phyloP scores from a whole-genome alignment of 2,113 vertebrate genomes.

The Macrotis lagotis region DNA sequence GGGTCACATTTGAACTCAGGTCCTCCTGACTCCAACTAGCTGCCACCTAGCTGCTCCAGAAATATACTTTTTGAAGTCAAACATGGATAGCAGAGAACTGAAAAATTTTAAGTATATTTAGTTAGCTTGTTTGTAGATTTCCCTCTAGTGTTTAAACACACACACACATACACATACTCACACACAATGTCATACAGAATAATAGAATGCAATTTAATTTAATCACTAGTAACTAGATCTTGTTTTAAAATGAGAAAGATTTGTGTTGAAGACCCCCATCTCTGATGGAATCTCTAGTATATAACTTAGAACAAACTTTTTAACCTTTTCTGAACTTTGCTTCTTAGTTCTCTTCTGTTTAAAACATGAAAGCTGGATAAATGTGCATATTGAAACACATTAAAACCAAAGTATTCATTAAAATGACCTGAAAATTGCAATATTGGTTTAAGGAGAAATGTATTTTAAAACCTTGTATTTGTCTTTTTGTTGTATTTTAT shows the following conservation, averaged over 20 bases:
- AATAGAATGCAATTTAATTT: slow-evolving; percentile 10
- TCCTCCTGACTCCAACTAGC: too few species aligned
- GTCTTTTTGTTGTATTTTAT: background rate
- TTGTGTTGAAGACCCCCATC: slow-evolving; percentile 29
- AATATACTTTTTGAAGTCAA: slow-evolving; percentile 54
- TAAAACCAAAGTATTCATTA: background rate
- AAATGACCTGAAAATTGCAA: background rate
- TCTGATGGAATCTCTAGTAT: slow-evolving; percentile 46
- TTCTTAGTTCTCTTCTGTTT: background rate
- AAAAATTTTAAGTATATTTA: slow-evolving; percentile 28
- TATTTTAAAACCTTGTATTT: background rate
- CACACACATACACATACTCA: background rate
- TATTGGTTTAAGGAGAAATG: background rate
- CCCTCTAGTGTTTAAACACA: too few species aligned
- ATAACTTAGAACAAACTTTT: slow-evolving; percentile 50
- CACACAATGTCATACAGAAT: slow-evolving; percentile 2
- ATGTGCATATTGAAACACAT: background rate
- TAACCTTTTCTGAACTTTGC: background rate
- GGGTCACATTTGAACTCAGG: too few species aligned
- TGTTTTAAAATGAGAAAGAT: slow-evolving; percentile 6
- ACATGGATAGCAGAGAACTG: slow-evolving; percentile 27
- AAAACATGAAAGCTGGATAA: background rate
- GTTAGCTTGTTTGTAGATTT: slow-evolving; percentile 30
- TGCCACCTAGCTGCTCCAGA: too few species aligned
- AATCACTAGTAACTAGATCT: slow-evolving; percentile 7